Conservation (phyloP, 2,797 vertebrate genomes). For the Molothrus ater region DNA sequence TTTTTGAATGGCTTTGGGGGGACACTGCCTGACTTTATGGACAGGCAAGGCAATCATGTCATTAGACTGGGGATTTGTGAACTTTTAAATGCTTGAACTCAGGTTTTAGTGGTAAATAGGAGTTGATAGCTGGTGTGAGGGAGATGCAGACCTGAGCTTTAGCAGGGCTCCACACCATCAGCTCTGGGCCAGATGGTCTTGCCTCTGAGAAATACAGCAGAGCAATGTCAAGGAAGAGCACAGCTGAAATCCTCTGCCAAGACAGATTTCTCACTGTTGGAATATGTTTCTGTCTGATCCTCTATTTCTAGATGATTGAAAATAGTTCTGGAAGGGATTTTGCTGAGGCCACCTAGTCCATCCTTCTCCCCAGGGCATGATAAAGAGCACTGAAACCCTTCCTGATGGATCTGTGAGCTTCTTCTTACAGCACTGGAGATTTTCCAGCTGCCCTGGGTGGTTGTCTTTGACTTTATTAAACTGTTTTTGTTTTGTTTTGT, state of each 20-base stretch:
- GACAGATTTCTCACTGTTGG: conserved; percentile 8
- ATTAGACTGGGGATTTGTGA: background rate
- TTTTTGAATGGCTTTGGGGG: background rate
- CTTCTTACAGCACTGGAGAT: background rate
- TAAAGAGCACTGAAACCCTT: background rate
- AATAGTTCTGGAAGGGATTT: background rate
- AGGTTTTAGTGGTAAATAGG: background rate
- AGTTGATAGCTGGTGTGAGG: background rate
- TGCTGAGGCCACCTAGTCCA: background rate
- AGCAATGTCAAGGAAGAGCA: background rate
- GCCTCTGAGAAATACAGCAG: background rate
- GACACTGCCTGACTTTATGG: background rate
- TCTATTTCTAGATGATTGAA: background rate
- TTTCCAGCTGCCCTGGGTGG: background rate
- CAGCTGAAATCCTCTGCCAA: background rate
- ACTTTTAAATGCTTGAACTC: background rate
- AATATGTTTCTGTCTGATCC: background rate
- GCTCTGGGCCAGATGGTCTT: background rate
- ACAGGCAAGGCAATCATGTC: background rate
- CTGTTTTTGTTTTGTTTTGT: no score
- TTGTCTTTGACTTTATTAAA: background rate
- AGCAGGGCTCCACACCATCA: background rate
- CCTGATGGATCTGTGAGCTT: background rate
- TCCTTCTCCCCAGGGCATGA: background rate
- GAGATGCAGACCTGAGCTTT: background rate